Evolutionary conservation across 2,888 invertebrate genomes (phyloP).

Genomic region (Anoncus sp.): DNA sequence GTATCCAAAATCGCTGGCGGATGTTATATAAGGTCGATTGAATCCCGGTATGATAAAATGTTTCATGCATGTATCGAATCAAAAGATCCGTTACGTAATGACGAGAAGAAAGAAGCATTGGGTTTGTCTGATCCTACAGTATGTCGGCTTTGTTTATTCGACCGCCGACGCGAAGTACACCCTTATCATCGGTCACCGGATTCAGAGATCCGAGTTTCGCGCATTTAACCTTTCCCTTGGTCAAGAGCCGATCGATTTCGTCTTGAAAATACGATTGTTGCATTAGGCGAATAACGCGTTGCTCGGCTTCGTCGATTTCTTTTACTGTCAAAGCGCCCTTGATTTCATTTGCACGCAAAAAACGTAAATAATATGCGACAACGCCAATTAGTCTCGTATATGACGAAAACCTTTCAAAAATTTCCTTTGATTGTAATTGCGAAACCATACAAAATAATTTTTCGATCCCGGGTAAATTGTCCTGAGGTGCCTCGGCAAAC

Average conservation of each 20-base stretch:
- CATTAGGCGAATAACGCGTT: constrained; percentile 26
- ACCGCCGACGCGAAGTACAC: constrained; percentile 55
- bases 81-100: constrained; percentile 54
- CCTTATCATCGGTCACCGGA: constrained; percentile 49
- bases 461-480: constrained; percentile 38
- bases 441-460: constrained; percentile 37
- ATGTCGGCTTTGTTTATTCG: constrained; percentile 45
- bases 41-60: constrained; percentile 43
- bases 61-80: constrained; percentile 47
- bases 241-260: constrained; percentile 43
- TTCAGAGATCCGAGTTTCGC: constrained; percentile 53
- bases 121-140: constrained; percentile 40
- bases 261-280: constrained; percentile 40
- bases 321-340: constrained; percentile 23
- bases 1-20: constrained; percentile 44
- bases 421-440: constrained; percentile 36
- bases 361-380: constrained; percentile 47
- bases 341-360: constrained; percentile 4
- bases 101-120: constrained; percentile 46
- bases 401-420: constrained; percentile 44
- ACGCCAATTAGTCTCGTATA: constrained; percentile 38
- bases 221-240: constrained; percentile 27
- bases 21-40: constrained; percentile 47
- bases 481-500: neutral
- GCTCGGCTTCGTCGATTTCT: constrained; percentile 38